Base-by-base conservation (phyloP, 2,113 vertebrate species). In the Cryptotis parvus region DNA sequence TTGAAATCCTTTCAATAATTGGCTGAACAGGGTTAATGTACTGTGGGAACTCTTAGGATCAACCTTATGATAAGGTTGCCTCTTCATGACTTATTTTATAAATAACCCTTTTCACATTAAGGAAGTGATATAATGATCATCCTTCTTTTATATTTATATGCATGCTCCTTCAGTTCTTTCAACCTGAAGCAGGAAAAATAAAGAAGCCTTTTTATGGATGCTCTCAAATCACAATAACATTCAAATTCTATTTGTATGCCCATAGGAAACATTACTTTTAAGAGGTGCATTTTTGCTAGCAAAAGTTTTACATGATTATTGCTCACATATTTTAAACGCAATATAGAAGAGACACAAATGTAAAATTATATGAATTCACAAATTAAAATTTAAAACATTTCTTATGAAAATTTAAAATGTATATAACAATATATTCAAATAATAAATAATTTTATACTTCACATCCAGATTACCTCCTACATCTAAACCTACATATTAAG, bases 311-410 rank as follows among this genome's bases (percentile, higher is more conserved):
- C 89, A 1, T 89, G 18, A 90, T 77, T 74, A 55, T 8, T 93
- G 4, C 18, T 12, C 0, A 72, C 7, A 20, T 63, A 68, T 92
- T 72, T 4, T 61, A 86, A 92, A n/a, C 91, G 3, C n/a, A 74
- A 68, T 73, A 14, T 41, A 8, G 29, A 61, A 73, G 35, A 79
- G 68, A 68, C 35, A 45, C 69, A 76, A 77, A 68, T 49, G 16
- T 49, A 89, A 93, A 91, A 86, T 49, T 52, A 82, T 65, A 43
- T 78, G 1, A 86, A 58, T 58, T 22, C 15, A 84, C 3, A 69
- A 49, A 78, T 89, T 31, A 29, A 1, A 83, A 31, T 74, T 85
- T 43, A 66, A 84, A 66, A 61, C 70, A 78, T 87, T 92, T 49
- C 16, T 81, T 52, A 79, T 75, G 24, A 76, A n/a, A 39, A 2